phyloP scores from a whole-genome alignment of 2,888 invertebrate species.

The Caenorhabditis auriculariae region DNA sequence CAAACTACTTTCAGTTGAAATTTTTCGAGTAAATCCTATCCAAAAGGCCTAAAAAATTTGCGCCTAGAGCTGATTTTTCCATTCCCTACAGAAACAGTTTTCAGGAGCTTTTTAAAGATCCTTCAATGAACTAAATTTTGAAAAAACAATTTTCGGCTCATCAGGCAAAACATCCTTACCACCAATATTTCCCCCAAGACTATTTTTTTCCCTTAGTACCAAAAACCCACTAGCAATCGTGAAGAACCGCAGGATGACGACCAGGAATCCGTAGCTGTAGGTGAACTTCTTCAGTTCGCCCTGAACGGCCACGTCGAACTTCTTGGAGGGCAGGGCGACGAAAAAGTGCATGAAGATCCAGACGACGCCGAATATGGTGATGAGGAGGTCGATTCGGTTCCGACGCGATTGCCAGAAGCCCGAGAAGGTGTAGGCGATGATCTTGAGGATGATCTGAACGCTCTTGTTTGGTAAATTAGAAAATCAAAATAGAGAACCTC shows the following conservation, averaged over 20 bases:
- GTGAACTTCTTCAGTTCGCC: conserved; percentile 76
- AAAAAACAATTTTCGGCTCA: neutral
- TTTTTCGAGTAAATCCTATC: too few species aligned
- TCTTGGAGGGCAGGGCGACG: conserved; percentile 47
- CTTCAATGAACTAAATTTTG: neutral
- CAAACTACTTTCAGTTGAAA: too few species aligned
- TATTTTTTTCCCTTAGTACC: neutral
- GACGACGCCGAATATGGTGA: conserved; percentile 84
- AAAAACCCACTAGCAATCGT: conserved; percentile 82
- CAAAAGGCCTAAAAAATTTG: too few species aligned
- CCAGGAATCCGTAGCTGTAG: conserved; percentile 94
- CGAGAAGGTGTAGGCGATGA: conserved; percentile 92
- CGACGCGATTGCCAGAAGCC: conserved; percentile 98
- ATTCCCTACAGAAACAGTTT: too few species aligned
- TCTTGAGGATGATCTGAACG: conserved; percentile 80
- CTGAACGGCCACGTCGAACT: conserved; percentile 25
- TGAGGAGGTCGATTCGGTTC: conserved; percentile 94
- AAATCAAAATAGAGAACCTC: too few species aligned
- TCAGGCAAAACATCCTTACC: neutral
- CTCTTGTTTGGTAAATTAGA: too few species aligned
- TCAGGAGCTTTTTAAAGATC: too few species aligned
- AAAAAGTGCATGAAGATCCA: conserved; percentile 82
- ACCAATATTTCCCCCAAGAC: neutral
- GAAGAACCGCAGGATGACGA: conserved; percentile 95
- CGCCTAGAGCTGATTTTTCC: too few species aligned